A percentile compares a stretch with the other conserved stretches of the same genome.
Evolutionary conservation across 2,888 invertebrate species (phyloP).

Genomic region (Acrobeloides nanus): DNA sequence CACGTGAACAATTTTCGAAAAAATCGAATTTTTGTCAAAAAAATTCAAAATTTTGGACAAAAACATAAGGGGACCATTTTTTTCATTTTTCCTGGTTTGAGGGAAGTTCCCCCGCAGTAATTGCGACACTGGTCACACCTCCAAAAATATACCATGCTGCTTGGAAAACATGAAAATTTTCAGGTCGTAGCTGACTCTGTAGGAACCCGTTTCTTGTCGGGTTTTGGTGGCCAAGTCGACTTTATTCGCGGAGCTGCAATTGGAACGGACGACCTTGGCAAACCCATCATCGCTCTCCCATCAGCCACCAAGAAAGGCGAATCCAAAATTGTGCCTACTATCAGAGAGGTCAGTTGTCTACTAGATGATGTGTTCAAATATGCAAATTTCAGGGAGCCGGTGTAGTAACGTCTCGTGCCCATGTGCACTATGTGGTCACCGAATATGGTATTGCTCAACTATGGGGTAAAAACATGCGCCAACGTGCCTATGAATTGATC

Average conservation of each 20-base stretch:
- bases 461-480: slow-evolving; percentile 80
- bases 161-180: too few species aligned
- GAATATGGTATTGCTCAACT: slow-evolving; percentile 81
- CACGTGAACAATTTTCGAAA: too few species aligned
- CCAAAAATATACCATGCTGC: too few species aligned
- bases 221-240: slow-evolving; percentile 76
- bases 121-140: too few species aligned
- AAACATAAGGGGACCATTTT: too few species aligned
- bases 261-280: slow-evolving; percentile 73
- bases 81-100: too few species aligned
- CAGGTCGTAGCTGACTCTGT: slow-evolving; percentile 80
- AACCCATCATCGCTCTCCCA: slow-evolving; percentile 85
- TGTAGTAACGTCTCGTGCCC: slow-evolving; percentile 83
- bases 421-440: slow-evolving; percentile 86
- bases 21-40: too few species aligned
- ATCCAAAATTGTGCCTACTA: slow-evolving; percentile 73
- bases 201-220: slow-evolving; percentile 67
- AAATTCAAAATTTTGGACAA: too few species aligned
- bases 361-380: too few species aligned
- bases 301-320: slow-evolving; percentile 72
- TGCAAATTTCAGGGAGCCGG: slow-evolving; percentile 76
- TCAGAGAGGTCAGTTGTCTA: slow-evolving; percentile 66
- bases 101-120: too few species aligned
- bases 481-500: slow-evolving; percentile 80
- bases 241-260: slow-evolving; percentile 84